These are phyloP conservation scores for Melanotaenia nigrans DNA, from an alignment of 2,797 vertebrate genomes.

Conservation along the genomic window DNA sequence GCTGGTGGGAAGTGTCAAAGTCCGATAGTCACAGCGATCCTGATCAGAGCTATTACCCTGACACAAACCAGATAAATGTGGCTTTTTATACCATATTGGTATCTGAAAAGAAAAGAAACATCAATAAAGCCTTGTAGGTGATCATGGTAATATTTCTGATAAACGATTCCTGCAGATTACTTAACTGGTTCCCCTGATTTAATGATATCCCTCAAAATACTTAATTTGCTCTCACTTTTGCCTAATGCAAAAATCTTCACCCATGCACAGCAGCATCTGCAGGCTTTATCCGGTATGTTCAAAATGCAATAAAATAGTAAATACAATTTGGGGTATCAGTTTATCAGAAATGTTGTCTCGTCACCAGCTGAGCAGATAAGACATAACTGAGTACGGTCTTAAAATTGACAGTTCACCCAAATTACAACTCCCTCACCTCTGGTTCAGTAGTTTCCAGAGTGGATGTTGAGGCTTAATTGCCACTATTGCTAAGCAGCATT, in stretches of 20 bases:
- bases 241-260: not conserved
- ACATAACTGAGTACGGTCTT: not conserved
- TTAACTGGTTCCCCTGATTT: slow-evolving; percentile 14
- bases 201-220: slow-evolving; percentile 7
- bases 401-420: not conserved
- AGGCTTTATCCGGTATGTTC: not conserved
- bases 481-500: slow-evolving; percentile 1
- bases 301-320: not conserved
- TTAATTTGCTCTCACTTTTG: not conserved
- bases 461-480: not conserved
- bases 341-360: slow-evolving; percentile 15
- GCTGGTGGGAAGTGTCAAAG: slow-evolving; percentile 2
- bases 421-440: not conserved
- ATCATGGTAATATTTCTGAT: slow-evolving; percentile 8
- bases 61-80: slow-evolving; percentile 27
- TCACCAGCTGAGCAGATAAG: slow-evolving; percentile 9
- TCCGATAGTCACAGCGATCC: slow-evolving; percentile 11
- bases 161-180: slow-evolving; percentile 4
- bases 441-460: not conserved
- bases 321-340: not conserved
- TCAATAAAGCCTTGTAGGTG: slow-evolving; percentile 3
- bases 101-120: slow-evolving; percentile 15
- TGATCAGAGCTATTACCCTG: not conserved
- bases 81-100: slow-evolving; percentile 62
- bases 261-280: not conserved